These are phyloP conservation scores for Drosophila kokeensis DNA, from an alignment of 2,888 invertebrate species.

Conservation along the genomic window DNA sequence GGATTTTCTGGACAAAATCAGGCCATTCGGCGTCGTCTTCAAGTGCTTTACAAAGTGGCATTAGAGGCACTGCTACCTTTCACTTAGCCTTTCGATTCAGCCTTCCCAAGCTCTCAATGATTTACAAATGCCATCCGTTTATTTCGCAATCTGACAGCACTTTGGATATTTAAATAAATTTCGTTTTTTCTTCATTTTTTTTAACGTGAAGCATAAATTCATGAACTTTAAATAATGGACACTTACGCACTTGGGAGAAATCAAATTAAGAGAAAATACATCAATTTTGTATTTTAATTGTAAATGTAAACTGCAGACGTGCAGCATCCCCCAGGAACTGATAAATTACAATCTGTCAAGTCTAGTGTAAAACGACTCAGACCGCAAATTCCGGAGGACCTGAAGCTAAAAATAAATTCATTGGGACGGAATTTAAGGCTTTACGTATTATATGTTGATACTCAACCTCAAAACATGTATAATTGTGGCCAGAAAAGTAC, in stretches of 20 bases:
- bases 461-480: neutral
- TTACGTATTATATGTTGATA: neutral
- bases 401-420: neutral
- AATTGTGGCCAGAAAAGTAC: neutral
- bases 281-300: neutral
- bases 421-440: neutral
- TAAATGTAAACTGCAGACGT: neutral
- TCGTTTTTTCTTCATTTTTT: neutral
- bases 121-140: constrained; percentile 7
- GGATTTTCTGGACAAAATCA: neutral
- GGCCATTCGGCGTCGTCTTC: constrained; percentile 29
- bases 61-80: constrained; percentile 56
- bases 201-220: neutral
- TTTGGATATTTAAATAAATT: neutral
- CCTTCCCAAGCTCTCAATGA: constrained; percentile 16
- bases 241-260: neutral
- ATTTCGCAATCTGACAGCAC: constrained; percentile 3
- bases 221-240: neutral
- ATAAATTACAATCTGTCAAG: neutral
- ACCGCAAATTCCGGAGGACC: neutral
- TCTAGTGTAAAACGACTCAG: too few species aligned
- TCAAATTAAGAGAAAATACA: neutral
- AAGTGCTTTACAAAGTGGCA: constrained; percentile 58
- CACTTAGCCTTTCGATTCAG: constrained; percentile 48
- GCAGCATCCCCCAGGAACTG: neutral